phyloP scores from a whole-genome alignment of 30 jellyfish, hydroid and myxozoan species.

The Aurelia coerulea region DNA sequence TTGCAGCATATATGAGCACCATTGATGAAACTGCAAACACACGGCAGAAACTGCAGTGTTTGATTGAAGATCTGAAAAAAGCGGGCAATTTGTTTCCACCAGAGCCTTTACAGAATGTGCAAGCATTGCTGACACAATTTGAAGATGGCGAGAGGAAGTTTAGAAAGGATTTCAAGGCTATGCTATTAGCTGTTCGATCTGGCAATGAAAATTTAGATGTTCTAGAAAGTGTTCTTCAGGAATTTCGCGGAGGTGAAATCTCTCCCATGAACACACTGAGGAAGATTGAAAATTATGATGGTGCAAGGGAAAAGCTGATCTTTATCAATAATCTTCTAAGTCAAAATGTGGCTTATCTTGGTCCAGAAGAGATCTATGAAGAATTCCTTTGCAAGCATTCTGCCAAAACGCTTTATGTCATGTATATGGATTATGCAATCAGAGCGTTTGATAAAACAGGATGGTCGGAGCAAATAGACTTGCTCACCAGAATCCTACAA shows the following conservation, averaged over 20 bases:
- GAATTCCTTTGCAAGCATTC: slow-evolving; percentile 39
- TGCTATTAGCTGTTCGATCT: no score
- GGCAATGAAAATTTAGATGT: background rate
- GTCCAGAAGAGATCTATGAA: slow-evolving; percentile 15
- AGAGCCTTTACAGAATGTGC: slow-evolving; percentile 2
- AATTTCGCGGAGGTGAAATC: slow-evolving; percentile 9
- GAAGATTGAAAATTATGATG: background rate
- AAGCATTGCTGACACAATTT: slow-evolving; percentile 23
- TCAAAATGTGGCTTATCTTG: slow-evolving; percentile 25
- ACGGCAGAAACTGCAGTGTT: slow-evolving; percentile 22
- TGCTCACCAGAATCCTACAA: slow-evolving; percentile 12
- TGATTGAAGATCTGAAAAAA: slow-evolving; percentile 14
- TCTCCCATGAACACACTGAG: slow-evolving; percentile 12
- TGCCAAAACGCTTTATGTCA: slow-evolving; percentile 25
- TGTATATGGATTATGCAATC: slow-evolving; percentile 15
- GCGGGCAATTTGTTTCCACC: background rate
- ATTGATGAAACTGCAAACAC: background rate
- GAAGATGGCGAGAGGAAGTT: slow-evolving; percentile 13
- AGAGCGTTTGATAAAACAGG: background rate
- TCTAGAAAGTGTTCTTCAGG: background rate
- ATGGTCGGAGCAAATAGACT: slow-evolving; percentile 49
- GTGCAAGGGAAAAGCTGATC: slow-evolving; percentile 13
- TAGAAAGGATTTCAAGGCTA: no score
- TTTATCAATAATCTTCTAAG: background rate
- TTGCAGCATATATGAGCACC: slow-evolving; percentile 18